These are phyloP conservation scores for Callinectes sapidus DNA, from an alignment of 2,888 invertebrate species.

Conservation along the genomic window DNA sequence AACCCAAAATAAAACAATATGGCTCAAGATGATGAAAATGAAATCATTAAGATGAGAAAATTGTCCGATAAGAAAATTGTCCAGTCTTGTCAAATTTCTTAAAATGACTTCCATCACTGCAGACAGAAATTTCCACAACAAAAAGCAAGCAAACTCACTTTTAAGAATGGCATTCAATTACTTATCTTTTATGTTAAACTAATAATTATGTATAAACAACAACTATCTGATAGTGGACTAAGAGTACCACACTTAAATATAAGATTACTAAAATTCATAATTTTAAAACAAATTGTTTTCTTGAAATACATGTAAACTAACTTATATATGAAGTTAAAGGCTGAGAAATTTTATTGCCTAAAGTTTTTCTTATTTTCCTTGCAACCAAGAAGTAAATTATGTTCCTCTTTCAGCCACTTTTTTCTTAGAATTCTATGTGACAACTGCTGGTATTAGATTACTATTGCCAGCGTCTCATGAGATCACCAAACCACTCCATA, in stretches of 20 bases:
- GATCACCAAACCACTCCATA: conserved; percentile 50
- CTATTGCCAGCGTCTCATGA: conserved; percentile 36
- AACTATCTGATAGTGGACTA: neutral
- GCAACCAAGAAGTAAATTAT: neutral
- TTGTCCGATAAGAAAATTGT: neutral
- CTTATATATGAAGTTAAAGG: neutral
- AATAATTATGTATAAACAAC: neutral
- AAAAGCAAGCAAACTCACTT: neutral
- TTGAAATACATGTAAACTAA: neutral
- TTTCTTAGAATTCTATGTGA: neutral
- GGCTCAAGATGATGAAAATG: neutral
- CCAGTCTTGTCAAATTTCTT: neutral
- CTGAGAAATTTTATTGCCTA: conserved; percentile 10
- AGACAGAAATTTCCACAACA: neutral
- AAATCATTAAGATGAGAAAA: neutral
- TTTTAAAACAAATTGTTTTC: neutral
- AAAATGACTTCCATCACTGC: neutral
- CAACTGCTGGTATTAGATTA: neutral
- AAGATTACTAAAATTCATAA: neutral
- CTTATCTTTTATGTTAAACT: neutral
- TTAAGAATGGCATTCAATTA: neutral
- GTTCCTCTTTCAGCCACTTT: conserved; percentile 48
- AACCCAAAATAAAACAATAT: neutral
- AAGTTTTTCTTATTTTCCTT: neutral
- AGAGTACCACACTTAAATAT: neutral